Evolutionary conservation across 2,888 invertebrate species (phyloP), one percentile per base, ranked within the genome.

Genomic region (Glaucopsyche alexis): DNA sequence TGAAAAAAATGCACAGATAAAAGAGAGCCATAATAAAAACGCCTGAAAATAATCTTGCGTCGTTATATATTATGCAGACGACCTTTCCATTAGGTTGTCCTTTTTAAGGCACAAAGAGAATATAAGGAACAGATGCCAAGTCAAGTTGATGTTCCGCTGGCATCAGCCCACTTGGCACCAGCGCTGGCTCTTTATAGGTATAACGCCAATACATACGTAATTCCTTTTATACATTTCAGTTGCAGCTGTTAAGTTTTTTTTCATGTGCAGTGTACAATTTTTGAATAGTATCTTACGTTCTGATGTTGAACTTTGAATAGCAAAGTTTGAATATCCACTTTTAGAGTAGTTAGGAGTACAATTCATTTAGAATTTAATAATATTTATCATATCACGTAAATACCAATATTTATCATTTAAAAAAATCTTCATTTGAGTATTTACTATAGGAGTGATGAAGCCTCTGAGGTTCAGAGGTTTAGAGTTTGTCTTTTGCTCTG

Each of bases 131-230:
- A 74, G 74, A 76, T 78, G 78, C 79, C 79, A 79, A 79, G 78
- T 77, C 74, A 77, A 75, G 75, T 77, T 77, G 75, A 77, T 75
- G 76, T 74, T 76, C 79, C 76, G 74, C 78, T 79, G 78, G 78
- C 77, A 76, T 78, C 64, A 76, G 65, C 77, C 79, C 78, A 79
- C 77, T 79, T 79, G 79, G 79, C 79, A 73, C 67, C 75, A 71
- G 78, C 75, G 75, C 74, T 75, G 71, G 67, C 67, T 67, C 66
- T 29, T 49, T 69, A 69, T 69, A 69, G 69, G 69, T 69, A 69
- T 69, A 47, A 47, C 69, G 69, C 69, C 69, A 69, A 69, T 69
- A 69, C 19, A 47, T 69, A 69, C 49, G 69, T 69, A 49, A 47
- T 69, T 69, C 69, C 69, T 69, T 69, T 47, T 29, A 29, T 19